These are phyloP conservation scores for Eleutherodactylus coqui DNA, from an alignment of 2,797 vertebrate species.

Conservation along the genomic window DNA sequence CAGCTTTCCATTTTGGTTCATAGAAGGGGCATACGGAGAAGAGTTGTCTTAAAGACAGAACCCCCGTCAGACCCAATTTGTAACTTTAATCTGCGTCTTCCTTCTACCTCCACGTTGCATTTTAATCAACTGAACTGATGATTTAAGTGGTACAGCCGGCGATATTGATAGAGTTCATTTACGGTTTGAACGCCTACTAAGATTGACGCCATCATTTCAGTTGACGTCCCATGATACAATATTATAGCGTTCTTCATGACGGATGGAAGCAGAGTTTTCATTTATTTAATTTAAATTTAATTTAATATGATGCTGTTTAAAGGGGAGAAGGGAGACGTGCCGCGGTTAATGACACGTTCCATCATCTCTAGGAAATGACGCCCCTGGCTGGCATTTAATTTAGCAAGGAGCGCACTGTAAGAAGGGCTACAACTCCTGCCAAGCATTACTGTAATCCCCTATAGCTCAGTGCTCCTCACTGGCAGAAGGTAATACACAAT, in stretches of 20 bases:
- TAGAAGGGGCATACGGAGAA: no score
- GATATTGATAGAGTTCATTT: neutral
- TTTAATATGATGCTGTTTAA: constrained; percentile 20
- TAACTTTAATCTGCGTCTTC: neutral
- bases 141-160: neutral
- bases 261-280: neutral
- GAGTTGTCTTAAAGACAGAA: no score
- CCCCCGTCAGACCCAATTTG: no score
- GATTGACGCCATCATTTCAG: neutral
- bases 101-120: neutral
- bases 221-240: neutral
- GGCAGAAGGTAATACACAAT: constrained; percentile 26
- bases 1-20: no score
- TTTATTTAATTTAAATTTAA: constrained; percentile 33
- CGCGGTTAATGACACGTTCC: neutral
- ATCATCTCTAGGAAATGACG: neutral
- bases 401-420: constrained; percentile 21
- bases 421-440: neutral
- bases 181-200: neutral
- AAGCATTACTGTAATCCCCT: constrained; percentile 6
- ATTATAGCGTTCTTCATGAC: neutral
- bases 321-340: neutral
- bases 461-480: constrained; percentile 21
- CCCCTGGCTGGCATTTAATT: constrained; percentile 8
- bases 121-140: neutral